phyloP scores from a whole-genome alignment of 2,888 invertebrate genomes.

The Tetragnatha montana region DNA sequence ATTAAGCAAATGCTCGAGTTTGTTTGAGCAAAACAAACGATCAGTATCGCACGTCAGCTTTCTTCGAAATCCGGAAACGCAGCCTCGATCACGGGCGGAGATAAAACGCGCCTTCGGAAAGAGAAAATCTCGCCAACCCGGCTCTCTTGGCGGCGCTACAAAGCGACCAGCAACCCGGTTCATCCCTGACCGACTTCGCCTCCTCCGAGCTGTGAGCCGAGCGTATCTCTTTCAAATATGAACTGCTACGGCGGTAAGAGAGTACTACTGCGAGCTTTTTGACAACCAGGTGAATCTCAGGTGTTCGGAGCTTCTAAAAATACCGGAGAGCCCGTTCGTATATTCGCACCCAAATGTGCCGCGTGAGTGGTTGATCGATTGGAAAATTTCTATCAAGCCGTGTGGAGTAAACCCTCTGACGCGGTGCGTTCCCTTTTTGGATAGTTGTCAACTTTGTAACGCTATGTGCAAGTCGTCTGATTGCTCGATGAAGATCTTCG shows the following conservation, averaged over 20 bases:
- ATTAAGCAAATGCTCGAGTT: too few species aligned
- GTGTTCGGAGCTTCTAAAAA: not conserved
- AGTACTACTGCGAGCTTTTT: not conserved
- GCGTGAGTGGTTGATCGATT: not conserved
- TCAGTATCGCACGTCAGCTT: too few species aligned
- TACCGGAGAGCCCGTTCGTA: not conserved
- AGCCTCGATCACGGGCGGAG: not conserved
- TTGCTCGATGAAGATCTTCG: slow-evolving; percentile 68
- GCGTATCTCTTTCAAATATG: slow-evolving; percentile 7
- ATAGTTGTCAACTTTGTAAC: slow-evolving; percentile 12
- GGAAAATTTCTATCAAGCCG: not conserved
- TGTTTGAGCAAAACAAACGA: too few species aligned
- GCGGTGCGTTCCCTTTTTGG: slow-evolving; percentile 39
- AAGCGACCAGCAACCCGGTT: slow-evolving; percentile 36
- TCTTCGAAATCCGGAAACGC: not conserved
- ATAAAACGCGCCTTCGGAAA: not conserved
- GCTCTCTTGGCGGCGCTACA: not conserved
- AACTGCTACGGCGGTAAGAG: not conserved
- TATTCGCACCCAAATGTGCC: not conserved
- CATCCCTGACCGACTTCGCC: slow-evolving; percentile 66
- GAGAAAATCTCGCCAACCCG: not conserved
- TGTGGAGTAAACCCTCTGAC: not conserved
- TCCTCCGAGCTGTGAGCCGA: not conserved
- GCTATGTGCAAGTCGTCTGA: slow-evolving; percentile 69
- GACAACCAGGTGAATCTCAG: not conserved